A percentile compares a stretch with the other conserved stretches of the same genome.
Evolutionary conservation across 2,797 vertebrate genomes (phyloP).

Genomic region (Enoplosus armatus): DNA sequence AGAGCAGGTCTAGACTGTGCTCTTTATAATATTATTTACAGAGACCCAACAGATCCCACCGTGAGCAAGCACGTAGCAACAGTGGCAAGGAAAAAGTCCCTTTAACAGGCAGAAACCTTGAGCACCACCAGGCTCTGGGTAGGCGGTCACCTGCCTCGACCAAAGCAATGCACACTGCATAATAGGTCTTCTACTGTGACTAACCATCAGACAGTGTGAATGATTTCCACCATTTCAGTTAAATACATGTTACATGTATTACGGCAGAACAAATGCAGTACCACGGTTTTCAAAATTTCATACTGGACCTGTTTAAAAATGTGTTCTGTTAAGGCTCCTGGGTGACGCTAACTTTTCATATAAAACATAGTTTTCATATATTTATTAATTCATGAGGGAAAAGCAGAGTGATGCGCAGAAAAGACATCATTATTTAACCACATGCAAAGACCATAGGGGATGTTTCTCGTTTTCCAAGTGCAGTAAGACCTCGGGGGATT

Average conservation of each 20-base stretch:
- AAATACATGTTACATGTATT: slow-evolving; percentile 17
- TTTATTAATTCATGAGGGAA: slow-evolving; percentile 60
- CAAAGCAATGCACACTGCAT: slow-evolving; percentile 7
- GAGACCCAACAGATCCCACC: too few relatives aligned
- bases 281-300: slow-evolving; percentile 6
- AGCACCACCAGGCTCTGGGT: too few relatives aligned
- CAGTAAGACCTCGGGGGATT: slow-evolving; percentile 70
- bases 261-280: slow-evolving; percentile 31
- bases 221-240: slow-evolving; percentile 4
- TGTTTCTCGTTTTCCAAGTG: slow-evolving; percentile 62
- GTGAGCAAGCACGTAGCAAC: too few relatives aligned
- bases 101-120: too few relatives aligned
- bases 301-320: slow-evolving; percentile 31
- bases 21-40: too few relatives aligned
- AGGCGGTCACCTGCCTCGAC: too few relatives aligned
- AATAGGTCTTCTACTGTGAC: slow-evolving; percentile 20
- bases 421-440: slow-evolving; percentile 67
- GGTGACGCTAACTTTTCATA: slow-evolving; percentile 25
- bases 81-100: too few relatives aligned
- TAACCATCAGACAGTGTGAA: background rate
- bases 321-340: slow-evolving; percentile 18
- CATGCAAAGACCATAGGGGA: slow-evolving; percentile 60
- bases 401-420: slow-evolving; percentile 37
- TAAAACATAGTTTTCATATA: slow-evolving; percentile 46
- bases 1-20: too few relatives aligned